These are phyloP conservation scores for Probaryconus sp. DNA, from an alignment of 1,140 invertebrate species.

Conservation along the genomic window DNA sequence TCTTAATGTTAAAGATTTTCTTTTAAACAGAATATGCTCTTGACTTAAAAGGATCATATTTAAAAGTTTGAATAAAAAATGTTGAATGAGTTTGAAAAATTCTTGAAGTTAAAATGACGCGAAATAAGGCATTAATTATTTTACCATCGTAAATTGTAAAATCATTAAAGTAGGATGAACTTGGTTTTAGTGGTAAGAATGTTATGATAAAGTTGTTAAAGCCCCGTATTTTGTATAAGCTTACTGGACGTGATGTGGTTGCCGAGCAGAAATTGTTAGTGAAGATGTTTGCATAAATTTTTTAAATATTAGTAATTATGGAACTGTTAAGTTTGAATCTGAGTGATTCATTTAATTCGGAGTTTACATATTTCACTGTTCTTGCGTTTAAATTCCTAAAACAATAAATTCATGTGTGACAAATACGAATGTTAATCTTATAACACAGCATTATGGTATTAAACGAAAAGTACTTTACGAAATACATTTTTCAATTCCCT, in stretches of 20 bases:
- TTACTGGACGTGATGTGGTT: constrained; percentile 23
- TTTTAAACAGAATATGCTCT: too few species aligned
- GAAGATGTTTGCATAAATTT: constrained; percentile 36
- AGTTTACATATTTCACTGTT: neutral
- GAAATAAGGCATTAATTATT: too few species aligned
- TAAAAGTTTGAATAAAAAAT: too few species aligned
- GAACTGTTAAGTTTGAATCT: neutral
- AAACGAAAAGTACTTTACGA: too few species aligned
- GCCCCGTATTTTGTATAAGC: constrained; percentile 10
- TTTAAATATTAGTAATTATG: constrained; percentile 1
- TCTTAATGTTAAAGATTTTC: too few species aligned
- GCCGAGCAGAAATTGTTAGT: constrained; percentile 1
- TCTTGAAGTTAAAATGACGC: too few species aligned
- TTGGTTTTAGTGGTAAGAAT: constrained; percentile 11
- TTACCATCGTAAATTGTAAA: constrained; percentile 22
- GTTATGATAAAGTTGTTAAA: constrained; percentile 19
- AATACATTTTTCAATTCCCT: too few species aligned
- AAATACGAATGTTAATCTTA: too few species aligned
- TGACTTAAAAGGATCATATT: too few species aligned
- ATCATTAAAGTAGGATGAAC: constrained; percentile 22
- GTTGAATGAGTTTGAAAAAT: too few species aligned
- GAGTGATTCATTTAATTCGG: neutral
- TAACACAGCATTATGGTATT: too few species aligned
- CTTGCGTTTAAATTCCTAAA: neutral
- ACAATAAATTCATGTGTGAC: too few species aligned